phyloP scores from a whole-genome alignment of 2,888 invertebrate species.

The Trichopria drosophilae region DNA sequence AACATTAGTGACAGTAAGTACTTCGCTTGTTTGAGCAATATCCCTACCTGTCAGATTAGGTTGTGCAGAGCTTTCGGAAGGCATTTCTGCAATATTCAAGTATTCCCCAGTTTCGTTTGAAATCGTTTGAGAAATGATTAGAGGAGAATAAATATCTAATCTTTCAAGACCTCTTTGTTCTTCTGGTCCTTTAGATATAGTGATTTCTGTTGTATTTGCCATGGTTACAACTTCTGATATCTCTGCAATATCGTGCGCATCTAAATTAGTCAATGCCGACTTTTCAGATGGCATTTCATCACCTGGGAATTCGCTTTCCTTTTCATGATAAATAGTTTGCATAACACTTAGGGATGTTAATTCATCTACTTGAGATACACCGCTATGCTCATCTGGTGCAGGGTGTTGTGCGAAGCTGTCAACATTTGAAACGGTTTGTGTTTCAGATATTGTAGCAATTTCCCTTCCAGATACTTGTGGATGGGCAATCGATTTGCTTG shows the following conservation, averaged over 20 bases:
- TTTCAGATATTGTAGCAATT: constrained; percentile 47
- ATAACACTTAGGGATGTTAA: constrained; percentile 41
- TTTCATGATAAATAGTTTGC: constrained; percentile 42
- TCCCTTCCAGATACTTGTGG: constrained; percentile 44
- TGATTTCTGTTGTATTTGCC: constrained; percentile 44
- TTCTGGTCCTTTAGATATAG: constrained; percentile 34
- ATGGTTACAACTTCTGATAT: constrained; percentile 51
- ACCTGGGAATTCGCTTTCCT: constrained; percentile 37
- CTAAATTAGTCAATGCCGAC: constrained; percentile 44
- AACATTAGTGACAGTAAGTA: constrained; percentile 39
- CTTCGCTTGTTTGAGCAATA: constrained; percentile 46
- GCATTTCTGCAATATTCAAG: constrained; percentile 35
- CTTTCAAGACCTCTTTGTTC: constrained; percentile 44
- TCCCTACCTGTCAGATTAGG: constrained; percentile 52
- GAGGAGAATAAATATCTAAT: constrained; percentile 43
- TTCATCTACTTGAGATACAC: constrained; percentile 38
- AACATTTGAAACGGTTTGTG: constrained; percentile 41
- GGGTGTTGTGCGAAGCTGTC: constrained; percentile 40
- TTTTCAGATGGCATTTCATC: constrained; percentile 37
- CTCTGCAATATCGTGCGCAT: constrained; percentile 55
- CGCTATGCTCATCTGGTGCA: constrained; percentile 40
- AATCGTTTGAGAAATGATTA: constrained; percentile 43
- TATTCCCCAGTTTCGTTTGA: constrained; percentile 39
- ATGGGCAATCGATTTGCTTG: constrained; percentile 33
- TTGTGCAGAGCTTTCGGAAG: constrained; percentile 52